phyloP scores from a whole-genome alignment of 2,113 vertebrate species.

The Prolemur simus region DNA sequence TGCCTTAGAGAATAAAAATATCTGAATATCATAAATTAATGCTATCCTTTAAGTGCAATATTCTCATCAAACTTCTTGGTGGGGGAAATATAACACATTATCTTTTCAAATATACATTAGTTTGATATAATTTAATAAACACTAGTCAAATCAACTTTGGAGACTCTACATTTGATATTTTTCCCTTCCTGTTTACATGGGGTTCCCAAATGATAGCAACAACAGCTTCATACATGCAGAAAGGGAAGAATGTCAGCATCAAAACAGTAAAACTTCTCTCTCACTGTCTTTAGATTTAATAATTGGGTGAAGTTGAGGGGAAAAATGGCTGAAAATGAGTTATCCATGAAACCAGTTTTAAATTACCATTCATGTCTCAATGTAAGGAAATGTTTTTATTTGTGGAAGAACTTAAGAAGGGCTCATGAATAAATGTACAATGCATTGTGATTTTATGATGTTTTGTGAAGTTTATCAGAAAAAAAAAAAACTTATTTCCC shows the following conservation, averaged over 20 bases:
- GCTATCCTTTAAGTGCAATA: constrained; percentile 41
- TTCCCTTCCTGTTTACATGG: constrained; percentile 43
- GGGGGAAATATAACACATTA: constrained; percentile 38
- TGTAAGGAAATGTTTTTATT: constrained; percentile 86
- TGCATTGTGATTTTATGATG: constrained; percentile 87
- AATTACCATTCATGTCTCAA: constrained; percentile 86
- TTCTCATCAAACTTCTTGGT: constrained; percentile 39
- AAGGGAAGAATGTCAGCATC: constrained; percentile 26
- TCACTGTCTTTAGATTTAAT: constrained; percentile 65
- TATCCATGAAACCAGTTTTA: constrained; percentile 85
- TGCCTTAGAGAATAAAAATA: constrained; percentile 49
- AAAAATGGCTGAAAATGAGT: constrained; percentile 85
- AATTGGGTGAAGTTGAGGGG: constrained; percentile 76
- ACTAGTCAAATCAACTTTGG: constrained; percentile 29
- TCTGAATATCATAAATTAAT: constrained; percentile 37
- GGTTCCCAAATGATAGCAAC: constrained; percentile 8
- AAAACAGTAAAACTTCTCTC: constrained; percentile 10
- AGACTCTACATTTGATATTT: constrained; percentile 5
- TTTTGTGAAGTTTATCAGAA: constrained; percentile 83
- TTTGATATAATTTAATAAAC: neutral
- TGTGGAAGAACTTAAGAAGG: constrained; percentile 86
- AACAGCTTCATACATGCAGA: neutral
- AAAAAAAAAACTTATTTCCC: constrained; percentile 80
- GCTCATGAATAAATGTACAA: constrained; percentile 86
- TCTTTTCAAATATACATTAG: constrained; percentile 6